phyloP scores from a whole-genome alignment of 2,113 vertebrate genomes.

The Crypturellus undulatus region DNA sequence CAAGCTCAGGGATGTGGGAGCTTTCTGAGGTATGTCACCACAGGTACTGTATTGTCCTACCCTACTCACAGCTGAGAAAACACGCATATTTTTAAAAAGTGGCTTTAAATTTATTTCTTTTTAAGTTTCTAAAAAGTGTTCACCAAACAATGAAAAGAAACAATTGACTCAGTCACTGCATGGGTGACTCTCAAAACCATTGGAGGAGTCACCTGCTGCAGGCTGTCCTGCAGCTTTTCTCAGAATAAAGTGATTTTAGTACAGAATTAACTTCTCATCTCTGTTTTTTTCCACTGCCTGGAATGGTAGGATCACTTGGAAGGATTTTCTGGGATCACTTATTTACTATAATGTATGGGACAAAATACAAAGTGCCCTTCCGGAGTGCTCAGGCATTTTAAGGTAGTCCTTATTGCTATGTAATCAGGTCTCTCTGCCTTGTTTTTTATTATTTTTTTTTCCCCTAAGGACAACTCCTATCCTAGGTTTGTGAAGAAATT shows the following conservation, averaged over 20 bases:
- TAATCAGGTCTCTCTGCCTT: background rate
- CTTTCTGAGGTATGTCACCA: slow-evolving; percentile 3
- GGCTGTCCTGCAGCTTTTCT: background rate
- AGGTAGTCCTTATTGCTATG: background rate
- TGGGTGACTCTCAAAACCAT: background rate
- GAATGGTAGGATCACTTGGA: background rate
- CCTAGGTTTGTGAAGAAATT: background rate
- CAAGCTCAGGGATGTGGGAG: background rate
- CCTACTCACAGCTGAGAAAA: background rate
- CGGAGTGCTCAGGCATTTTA: background rate
- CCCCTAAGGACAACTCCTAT: background rate
- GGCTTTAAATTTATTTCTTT: too few relatives aligned
- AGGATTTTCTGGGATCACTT: background rate
- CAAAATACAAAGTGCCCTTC: background rate
- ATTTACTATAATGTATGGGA: background rate
- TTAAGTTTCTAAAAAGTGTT: background rate
- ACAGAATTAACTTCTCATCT: background rate
- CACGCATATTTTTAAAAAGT: background rate
- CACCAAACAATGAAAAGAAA: background rate
- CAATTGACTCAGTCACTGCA: background rate
- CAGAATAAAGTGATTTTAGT: background rate
- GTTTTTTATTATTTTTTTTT: background rate
- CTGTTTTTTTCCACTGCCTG: background rate
- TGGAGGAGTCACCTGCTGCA: background rate
- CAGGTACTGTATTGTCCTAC: background rate